A percentile compares a stretch with the other conserved stretches of the same genome.
Conservation (phyloP, 2,888 invertebrate genomes). For the Diabrotica balteata region DNA sequence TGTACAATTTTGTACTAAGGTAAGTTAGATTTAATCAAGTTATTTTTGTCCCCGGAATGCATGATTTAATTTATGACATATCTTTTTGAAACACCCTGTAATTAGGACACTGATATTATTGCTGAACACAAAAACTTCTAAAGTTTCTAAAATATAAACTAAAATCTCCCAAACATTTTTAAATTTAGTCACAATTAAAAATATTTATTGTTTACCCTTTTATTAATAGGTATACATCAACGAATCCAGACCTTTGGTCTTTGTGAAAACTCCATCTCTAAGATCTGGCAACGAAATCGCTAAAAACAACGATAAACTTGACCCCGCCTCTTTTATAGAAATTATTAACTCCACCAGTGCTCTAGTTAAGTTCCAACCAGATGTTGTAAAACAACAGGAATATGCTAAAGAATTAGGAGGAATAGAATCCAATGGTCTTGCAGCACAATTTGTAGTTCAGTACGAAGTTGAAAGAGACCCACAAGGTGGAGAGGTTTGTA, state of each 20-base stretch:
- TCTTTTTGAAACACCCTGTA: too few relatives aligned
- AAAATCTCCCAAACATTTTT: too few relatives aligned
- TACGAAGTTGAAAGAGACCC: slow-evolving; percentile 34
- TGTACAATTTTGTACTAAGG: too few relatives aligned
- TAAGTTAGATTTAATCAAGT: too few relatives aligned
- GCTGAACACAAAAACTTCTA: too few relatives aligned
- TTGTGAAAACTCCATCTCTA: slow-evolving; percentile 34
- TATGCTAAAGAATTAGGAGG: slow-evolving; percentile 22
- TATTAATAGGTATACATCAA: slow-evolving; percentile 63
- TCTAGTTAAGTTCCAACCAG: slow-evolving; percentile 27
- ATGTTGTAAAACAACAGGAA: slow-evolving; percentile 14
- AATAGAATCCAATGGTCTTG: slow-evolving; percentile 27
- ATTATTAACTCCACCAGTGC: slow-evolving; percentile 24
- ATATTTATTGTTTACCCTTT: background rate
- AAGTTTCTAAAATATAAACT: too few relatives aligned
- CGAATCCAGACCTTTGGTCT: slow-evolving; percentile 67
- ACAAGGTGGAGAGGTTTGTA: slow-evolving; percentile 28
- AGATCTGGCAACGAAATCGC: slow-evolving; percentile 30
- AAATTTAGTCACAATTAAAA: too few relatives aligned
- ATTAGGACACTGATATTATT: too few relatives aligned
- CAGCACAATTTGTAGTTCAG: slow-evolving; percentile 34
- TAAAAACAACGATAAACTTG: slow-evolving; percentile 20
- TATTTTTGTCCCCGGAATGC: too few relatives aligned
- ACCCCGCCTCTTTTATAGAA: slow-evolving; percentile 19
- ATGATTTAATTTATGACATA: too few relatives aligned